Evolutionary conservation across 2,888 invertebrate species (phyloP).

Genomic region (Oscheius sp.): DNA sequence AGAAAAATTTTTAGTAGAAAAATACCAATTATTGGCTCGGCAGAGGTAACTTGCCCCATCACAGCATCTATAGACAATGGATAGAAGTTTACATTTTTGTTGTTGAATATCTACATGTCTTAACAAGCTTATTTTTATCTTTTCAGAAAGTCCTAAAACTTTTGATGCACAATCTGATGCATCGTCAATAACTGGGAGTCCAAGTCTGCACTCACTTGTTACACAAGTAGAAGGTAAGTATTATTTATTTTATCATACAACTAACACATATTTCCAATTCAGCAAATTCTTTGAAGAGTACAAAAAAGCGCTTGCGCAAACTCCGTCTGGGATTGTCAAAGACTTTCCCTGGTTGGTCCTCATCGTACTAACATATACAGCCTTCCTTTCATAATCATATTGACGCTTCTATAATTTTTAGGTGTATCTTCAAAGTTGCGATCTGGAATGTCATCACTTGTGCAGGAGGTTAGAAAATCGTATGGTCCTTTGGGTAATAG

Average conservation of each 20-base stretch:
- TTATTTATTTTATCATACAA: neutral
- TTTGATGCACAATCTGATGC: constrained; percentile 19
- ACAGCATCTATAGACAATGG: neutral
- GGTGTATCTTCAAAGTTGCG: constrained; percentile 50
- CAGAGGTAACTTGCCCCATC: neutral
- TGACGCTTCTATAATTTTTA: constrained; percentile 8
- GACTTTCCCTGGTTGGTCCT: constrained; percentile 1
- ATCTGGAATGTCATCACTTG: constrained; percentile 45
- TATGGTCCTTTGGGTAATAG: constrained; percentile 56
- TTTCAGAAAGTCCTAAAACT: constrained; percentile 31
- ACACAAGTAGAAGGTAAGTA: constrained; percentile 46
- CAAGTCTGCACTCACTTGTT: constrained; percentile 66
- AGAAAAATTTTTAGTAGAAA: too few relatives aligned
- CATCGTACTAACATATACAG: constrained; percentile 1
- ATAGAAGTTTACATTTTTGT: too few relatives aligned
- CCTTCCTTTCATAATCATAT: constrained; percentile 1
- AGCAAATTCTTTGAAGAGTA: neutral
- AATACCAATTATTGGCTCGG: neutral
- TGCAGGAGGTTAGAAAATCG: constrained; percentile 54
- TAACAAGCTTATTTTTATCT: too few relatives aligned
- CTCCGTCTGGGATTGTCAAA: constrained; percentile 39
- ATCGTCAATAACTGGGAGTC: constrained; percentile 35
- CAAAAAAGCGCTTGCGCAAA: constrained; percentile 63
- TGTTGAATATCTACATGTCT: too few relatives aligned
- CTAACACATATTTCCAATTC: neutral